Evolutionary conservation across 92 coral and sea anemone genomes (phyloP).

Genomic region (Epizoanthus illoricatus): DNA sequence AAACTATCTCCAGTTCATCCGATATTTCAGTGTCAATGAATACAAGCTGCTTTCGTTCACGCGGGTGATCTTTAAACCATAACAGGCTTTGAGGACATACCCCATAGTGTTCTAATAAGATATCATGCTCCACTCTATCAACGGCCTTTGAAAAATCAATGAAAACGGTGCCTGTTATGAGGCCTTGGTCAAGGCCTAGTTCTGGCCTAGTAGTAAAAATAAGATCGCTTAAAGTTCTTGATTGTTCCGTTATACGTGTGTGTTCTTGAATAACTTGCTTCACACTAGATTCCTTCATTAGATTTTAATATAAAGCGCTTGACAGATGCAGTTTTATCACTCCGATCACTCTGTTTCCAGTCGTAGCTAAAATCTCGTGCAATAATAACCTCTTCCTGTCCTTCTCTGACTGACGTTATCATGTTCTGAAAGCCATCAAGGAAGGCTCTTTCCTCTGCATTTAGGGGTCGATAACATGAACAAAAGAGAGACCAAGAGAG

Average conservation of each 20-base stretch:
- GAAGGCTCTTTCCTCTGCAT: conserved; percentile 36
- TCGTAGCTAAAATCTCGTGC: conserved; percentile 29
- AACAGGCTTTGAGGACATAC: too few relatives aligned
- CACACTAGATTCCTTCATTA: conserved; percentile 38
- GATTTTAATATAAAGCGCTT: conserved; percentile 25
- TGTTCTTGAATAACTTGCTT: conserved; percentile 5
- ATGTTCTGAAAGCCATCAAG: conserved; percentile 42
- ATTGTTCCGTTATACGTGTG: conserved; percentile 39
- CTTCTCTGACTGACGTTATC: conserved; percentile 5
- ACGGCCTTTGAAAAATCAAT: too few relatives aligned
- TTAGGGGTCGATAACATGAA: conserved; percentile 57
- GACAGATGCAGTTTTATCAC: conserved; percentile 32
- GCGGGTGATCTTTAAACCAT: too few relatives aligned
- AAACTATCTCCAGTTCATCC: too few relatives aligned
- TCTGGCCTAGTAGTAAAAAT: conserved; percentile 25
- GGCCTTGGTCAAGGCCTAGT: not conserved
- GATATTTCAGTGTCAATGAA: too few relatives aligned
- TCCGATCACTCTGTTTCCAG: conserved; percentile 41
- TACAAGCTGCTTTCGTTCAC: too few relatives aligned
- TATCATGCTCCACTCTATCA: too few relatives aligned
- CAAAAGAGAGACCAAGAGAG: conserved; percentile 48
- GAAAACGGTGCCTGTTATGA: too few relatives aligned
- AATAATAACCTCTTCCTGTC: conserved; percentile 23
- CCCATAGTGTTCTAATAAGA: too few relatives aligned
- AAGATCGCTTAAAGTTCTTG: conserved; percentile 27